Base-by-base conservation (phyloP, 2,888 invertebrate genomes). In the Brachyopa scutellaris region DNA sequence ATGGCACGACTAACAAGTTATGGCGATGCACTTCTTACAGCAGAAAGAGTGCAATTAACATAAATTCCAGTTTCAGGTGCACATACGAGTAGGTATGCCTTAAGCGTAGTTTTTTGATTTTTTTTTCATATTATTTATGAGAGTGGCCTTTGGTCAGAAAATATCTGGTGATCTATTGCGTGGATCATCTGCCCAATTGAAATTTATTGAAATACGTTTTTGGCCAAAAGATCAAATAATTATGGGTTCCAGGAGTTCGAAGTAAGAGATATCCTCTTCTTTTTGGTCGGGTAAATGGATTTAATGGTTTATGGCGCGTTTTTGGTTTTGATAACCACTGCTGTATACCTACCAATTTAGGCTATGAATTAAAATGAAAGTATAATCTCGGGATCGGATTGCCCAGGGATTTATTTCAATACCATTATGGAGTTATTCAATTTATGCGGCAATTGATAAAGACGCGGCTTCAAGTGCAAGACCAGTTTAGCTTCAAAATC, bases 111-210 rank as follows among this genome's bases (percentile, higher is more conserved):
- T 40, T 29, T 29, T 9, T 51, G n/a, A 17, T 17, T 5, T 26
- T 36, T 62, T 38, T 17, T 51, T 21, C 17, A 17, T 69, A 26
- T n/a, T n/a, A n/a, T 57, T 47, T 47, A 57, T 19, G 36, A 26
- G 36, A 26, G 15, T 57, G 33, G 47, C 69, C 36, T 55, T 38
- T 36, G 36, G 47, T 21, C 11, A 55, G 38, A 33, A n/a, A 31
- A 1, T 17, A 29, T 8, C 19, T n/a, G 38, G 23, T 49, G 77
- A 72, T 57, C 40, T 59, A 57, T 62, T 62, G 31, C 42, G 33
- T 1, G 8, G 64, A 76, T 76, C 49, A 62, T 80, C 80, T 69
- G 23, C 15, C 15, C 72, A 51, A 78, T 70, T 51, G 53, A 51
- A 59, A 38, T 59, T 64, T 72, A 51, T 73, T 72, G 31, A 42